phyloP scores from a whole-genome alignment of 1,140 invertebrate species.

The Diprion similis region DNA sequence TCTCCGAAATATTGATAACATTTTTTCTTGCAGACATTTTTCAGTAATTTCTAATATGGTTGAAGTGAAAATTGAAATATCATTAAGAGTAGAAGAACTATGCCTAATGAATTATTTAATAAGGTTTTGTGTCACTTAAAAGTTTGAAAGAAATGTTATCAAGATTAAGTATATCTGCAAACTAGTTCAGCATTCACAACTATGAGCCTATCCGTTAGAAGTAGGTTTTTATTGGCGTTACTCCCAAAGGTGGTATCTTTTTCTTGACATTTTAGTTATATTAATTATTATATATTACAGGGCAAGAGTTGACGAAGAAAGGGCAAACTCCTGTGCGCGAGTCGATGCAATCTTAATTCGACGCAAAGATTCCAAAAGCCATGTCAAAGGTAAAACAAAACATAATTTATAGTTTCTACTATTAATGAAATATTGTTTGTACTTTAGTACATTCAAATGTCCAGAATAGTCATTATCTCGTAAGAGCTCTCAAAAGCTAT shows the following conservation, averaged over 20 bases:
- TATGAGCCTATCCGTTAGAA: too few species aligned
- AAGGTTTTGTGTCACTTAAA: too few species aligned
- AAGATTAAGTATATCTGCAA: too few species aligned
- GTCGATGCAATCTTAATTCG: slow-evolving; percentile 70
- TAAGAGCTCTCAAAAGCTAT: background rate
- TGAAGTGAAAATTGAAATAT: too few species aligned
- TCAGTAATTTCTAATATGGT: too few species aligned
- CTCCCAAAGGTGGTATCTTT: background rate
- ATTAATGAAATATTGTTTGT: background rate
- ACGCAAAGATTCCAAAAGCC: slow-evolving; percentile 72
- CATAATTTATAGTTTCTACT: slow-evolving; percentile 10
- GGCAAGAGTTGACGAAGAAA: slow-evolving; percentile 44
- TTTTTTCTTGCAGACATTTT: too few species aligned
- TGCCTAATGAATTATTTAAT: too few species aligned
- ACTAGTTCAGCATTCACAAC: too few species aligned
- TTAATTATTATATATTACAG: slow-evolving; percentile 16
- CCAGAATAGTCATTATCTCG: slow-evolving; percentile 13
- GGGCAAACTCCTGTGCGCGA: slow-evolving; percentile 68
- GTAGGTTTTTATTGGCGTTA: too few species aligned
- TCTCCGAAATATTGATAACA: too few species aligned
- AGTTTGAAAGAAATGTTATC: too few species aligned
- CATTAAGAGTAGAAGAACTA: too few species aligned
- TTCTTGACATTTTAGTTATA: slow-evolving; percentile 6
- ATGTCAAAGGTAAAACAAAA: slow-evolving; percentile 69
- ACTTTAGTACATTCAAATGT: background rate